Base-by-base conservation (phyloP, 2,797 vertebrate genomes). In the Cynodonichthys magdalenae region DNA sequence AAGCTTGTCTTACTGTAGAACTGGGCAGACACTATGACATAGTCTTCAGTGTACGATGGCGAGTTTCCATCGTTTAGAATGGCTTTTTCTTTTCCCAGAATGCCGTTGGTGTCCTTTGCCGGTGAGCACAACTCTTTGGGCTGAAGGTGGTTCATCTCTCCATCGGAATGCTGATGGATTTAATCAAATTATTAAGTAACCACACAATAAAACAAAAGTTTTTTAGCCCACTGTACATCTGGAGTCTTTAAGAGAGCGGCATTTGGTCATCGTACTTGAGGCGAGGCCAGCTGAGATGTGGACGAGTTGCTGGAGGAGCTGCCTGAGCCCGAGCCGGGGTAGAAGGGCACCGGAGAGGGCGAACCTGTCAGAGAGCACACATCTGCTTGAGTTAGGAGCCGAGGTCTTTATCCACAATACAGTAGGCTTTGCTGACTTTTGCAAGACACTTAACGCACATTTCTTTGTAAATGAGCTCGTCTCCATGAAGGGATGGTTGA, bases 401-500 rank as follows among this genome's bases (percentile, higher is more conserved):
- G 15, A 52, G 5, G 65, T 27, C 27, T 18, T 31, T n/a, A 31
- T 18, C 27, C 34, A 73, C 41, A 20, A 20, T 15, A 71, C 27
- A 31, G 9, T 14, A 7, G 58, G 24, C 0, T 50, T 8, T 9
- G 20, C 5, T n/a, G 5, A 29, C 39, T 61, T 2, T 42, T 59
- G n/a, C 5, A 55, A 42, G 2, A 44, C 14, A 48, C 0, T 24
- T 17, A 51, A 91, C 96, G 80, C 92, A 99, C 97, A 95, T 92
- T 97, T 98, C 89, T 95, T 97, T 85, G 94, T 81, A 4, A 93
- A 86, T 58, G 94, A 89, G 80, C 90, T 95, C 34, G 92, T 89
- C 49, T 96, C 95, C 39, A 99, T 78, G 87, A 97, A 99, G 0
- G 97, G 94, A 85, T 99, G 97, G 62, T 93, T 94, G 87, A 99